phyloP scores from a whole-genome alignment of 2,888 invertebrate genomes.

The Xylota segnis region DNA sequence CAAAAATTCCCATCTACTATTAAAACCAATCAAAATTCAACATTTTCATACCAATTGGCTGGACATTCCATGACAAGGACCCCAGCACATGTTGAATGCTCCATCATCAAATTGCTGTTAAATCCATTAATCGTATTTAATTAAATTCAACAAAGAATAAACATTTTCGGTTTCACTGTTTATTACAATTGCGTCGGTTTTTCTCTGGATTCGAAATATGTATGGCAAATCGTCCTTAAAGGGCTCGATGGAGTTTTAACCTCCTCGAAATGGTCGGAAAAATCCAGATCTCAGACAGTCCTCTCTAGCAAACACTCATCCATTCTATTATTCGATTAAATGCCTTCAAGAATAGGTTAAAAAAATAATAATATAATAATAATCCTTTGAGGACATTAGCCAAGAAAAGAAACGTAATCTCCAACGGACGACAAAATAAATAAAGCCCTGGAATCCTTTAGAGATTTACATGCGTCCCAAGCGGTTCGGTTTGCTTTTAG shows the following conservation, averaged over 20 bases:
- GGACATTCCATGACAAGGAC: background rate
- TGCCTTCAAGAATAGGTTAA: slow-evolving; percentile 3
- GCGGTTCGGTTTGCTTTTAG: slow-evolving; percentile 10
- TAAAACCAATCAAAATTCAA: slow-evolving; percentile 57
- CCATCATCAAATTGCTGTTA: slow-evolving; percentile 34
- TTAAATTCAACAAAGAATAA: slow-evolving; percentile 49
- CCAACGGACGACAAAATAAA: slow-evolving; percentile 11
- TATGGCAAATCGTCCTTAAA: background rate
- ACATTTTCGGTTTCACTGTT: slow-evolving; percentile 13
- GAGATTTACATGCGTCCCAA: slow-evolving; percentile 31
- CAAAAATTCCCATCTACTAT: slow-evolving; percentile 2
- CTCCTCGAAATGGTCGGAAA: no score
- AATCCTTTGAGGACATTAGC: slow-evolving; percentile 42
- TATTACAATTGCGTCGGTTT: slow-evolving; percentile 5
- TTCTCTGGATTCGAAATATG: background rate
- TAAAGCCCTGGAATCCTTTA: slow-evolving; percentile 12
- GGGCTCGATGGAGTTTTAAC: background rate
- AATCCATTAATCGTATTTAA: slow-evolving; percentile 56
- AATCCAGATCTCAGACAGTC: no score
- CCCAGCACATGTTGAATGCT: slow-evolving; percentile 41
- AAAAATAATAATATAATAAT: background rate
- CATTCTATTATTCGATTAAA: slow-evolving; percentile 22
- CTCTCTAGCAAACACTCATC: slow-evolving; percentile 8
- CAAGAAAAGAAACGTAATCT: slow-evolving; percentile 15
- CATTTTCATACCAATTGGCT: slow-evolving; percentile 5